Evolutionary conservation across 2,888 invertebrate genomes (phyloP).

Genomic region (Muschampia plurimacula): DNA sequence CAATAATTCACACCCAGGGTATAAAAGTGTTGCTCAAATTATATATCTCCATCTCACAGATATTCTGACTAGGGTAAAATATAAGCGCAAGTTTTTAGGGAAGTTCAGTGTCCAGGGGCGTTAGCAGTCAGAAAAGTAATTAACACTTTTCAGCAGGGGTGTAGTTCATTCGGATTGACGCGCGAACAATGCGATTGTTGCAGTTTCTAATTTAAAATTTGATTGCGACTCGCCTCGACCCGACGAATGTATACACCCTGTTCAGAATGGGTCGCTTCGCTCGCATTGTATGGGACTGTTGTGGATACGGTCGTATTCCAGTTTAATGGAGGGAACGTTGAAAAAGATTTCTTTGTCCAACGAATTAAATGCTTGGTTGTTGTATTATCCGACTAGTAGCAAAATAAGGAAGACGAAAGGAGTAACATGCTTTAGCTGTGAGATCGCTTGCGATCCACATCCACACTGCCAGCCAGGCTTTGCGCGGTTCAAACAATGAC

Average conservation of each 20-base stretch:
- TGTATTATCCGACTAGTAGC: not conserved
- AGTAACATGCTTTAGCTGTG: too few relatives aligned
- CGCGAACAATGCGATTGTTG: constrained; percentile 57
- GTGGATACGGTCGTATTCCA: constrained; percentile 10
- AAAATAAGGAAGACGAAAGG: not conserved
- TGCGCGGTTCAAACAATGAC: too few relatives aligned
- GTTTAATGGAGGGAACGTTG: not conserved
- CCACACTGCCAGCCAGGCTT: too few relatives aligned
- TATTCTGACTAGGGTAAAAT: not conserved
- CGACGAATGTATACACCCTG: constrained; percentile 32
- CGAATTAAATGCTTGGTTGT: not conserved
- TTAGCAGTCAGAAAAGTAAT: not conserved
- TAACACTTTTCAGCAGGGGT: constrained; percentile 51
- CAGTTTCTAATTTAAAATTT: constrained; percentile 65
- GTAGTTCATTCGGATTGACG: constrained; percentile 55
- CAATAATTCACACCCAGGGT: not conserved
- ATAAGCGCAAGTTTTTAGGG: not conserved
- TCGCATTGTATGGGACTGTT: constrained; percentile 11
- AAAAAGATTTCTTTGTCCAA: not conserved
- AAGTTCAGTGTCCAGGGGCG: not conserved
- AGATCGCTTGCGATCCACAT: too few relatives aligned
- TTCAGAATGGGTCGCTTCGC: constrained; percentile 10
- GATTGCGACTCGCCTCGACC: constrained; percentile 53
- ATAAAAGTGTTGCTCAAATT: not conserved
- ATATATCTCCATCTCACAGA: not conserved